Percentiles rank a stretch among this genome's conserved stretches.
Evolutionary conservation across 2,113 vertebrate species (phyloP).

Genomic region (Rhegmatorhina hoffmannsi): DNA sequence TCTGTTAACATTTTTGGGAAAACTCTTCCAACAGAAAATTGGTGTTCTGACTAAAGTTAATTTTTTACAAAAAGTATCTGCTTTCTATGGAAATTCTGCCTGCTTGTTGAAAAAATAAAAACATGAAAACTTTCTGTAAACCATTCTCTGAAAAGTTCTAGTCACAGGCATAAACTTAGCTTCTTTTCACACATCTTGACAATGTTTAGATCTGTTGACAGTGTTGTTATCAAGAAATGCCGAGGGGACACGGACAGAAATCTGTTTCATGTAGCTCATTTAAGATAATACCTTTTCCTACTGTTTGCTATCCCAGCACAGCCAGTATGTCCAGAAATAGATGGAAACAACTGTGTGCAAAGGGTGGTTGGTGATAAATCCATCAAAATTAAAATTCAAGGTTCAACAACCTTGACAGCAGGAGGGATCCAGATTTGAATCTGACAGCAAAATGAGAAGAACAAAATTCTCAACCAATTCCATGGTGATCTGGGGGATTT

Average conservation of each 20-base stretch:
- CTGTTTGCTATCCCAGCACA: slow-evolving; percentile 38
- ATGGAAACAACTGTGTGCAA: slow-evolving; percentile 39
- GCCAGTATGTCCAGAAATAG: slow-evolving; percentile 60
- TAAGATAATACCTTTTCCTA: slow-evolving; percentile 60
- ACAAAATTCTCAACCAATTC: slow-evolving; percentile 10
- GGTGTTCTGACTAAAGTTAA: not conserved
- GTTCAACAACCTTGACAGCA: slow-evolving; percentile 34
- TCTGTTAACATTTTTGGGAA: not conserved
- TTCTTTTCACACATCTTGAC: slow-evolving; percentile 64
- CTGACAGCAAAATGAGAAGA: slow-evolving; percentile 53
- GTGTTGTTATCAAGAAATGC: slow-evolving; percentile 67
- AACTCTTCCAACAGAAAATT: not conserved
- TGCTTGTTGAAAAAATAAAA: slow-evolving; percentile 28
- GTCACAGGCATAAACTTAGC: slow-evolving; percentile 63
- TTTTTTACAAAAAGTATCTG: not conserved
- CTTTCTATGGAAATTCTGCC: slow-evolving; percentile 4
- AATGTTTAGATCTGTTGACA: slow-evolving; percentile 70
- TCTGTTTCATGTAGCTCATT: slow-evolving; percentile 67
- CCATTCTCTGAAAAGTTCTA: slow-evolving; percentile 61
- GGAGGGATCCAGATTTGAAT: slow-evolving; percentile 28
- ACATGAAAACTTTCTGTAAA: slow-evolving; percentile 38
- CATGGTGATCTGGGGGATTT: not conserved
- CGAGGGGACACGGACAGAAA: slow-evolving; percentile 63
- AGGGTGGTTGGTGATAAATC: slow-evolving; percentile 46
- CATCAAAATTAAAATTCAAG: slow-evolving; percentile 55